Percentiles rank a stretch among this genome's conserved stretches.
phyloP scores from a whole-genome alignment of 1,140 invertebrate species.

The Drosophila lini region DNA sequence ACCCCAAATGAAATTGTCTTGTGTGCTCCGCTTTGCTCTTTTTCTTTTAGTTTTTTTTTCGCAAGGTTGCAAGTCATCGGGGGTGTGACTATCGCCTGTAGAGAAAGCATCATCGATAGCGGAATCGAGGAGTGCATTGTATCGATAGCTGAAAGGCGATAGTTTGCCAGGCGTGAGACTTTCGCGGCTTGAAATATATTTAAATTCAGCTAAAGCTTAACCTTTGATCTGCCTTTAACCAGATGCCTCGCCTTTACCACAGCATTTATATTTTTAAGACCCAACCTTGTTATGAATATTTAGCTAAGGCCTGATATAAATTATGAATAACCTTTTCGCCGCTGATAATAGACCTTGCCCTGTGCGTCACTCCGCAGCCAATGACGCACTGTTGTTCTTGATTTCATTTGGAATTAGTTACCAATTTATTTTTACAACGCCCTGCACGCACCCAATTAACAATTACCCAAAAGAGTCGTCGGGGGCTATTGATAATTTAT shows the following conservation, averaged over 20 bases:
- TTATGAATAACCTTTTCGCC: constrained; percentile 8
- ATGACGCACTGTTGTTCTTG: constrained; percentile 22
- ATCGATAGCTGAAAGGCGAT: constrained; percentile 1
- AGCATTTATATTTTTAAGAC: background rate
- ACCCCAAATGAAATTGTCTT: background rate
- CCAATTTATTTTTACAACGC: constrained; percentile 25
- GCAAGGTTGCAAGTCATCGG: constrained; percentile 11
- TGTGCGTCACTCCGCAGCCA: constrained; percentile 8
- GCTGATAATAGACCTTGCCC: constrained; percentile 18
- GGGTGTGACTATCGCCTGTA: constrained; percentile 1
- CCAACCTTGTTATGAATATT: background rate
- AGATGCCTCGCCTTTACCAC: no score
- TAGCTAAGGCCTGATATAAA: background rate
- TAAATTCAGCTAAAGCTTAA: background rate
- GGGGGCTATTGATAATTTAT: no score
- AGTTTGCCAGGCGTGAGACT: background rate
- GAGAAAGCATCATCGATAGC: background rate
- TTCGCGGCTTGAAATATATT: background rate
- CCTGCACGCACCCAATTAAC: constrained; percentile 7
- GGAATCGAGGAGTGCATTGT: background rate
- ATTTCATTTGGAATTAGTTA: constrained; percentile 11
- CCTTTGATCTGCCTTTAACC: background rate
- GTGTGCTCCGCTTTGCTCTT: background rate
- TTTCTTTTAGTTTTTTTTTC: background rate
- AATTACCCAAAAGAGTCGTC: constrained; percentile 5